These are phyloP conservation scores for Tolypeutes matacus DNA, from an alignment of 2,797 vertebrate genomes.

Conservation along the genomic window DNA sequence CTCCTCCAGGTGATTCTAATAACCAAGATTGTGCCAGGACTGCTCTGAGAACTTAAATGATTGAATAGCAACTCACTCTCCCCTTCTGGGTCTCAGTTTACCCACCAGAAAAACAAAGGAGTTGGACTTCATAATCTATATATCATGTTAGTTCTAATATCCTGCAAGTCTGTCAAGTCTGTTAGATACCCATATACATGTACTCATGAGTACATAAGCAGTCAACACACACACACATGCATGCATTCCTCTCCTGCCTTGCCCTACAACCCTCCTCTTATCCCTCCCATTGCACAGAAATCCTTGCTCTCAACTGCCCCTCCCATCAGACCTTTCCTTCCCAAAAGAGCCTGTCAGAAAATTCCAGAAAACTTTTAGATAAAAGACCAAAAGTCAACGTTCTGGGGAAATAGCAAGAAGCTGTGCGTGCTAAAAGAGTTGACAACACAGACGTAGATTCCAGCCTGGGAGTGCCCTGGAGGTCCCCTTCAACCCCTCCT, in stretches of 20 bases:
- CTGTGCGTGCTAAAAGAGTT: background rate
- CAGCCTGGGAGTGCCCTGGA: background rate
- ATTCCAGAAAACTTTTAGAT: conserved; percentile 32
- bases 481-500: background rate
- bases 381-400: conserved; percentile 32
- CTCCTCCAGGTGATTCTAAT: conserved; percentile 8
- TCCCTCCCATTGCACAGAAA: background rate
- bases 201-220: background rate
- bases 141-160: background rate
- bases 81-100: background rate
- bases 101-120: background rate
- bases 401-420: background rate
- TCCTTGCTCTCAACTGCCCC: background rate
- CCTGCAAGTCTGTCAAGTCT: background rate
- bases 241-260: background rate
- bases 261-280: background rate
- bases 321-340: background rate
- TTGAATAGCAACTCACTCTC: background rate
- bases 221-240: background rate
- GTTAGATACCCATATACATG: background rate
- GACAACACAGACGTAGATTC: background rate
- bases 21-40: background rate
- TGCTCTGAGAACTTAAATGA: conserved; percentile 8
- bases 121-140: background rate
- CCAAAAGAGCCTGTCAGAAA: background rate